Conservation (phyloP, 1,140 invertebrate species). For the Drosophila chauvacae region DNA sequence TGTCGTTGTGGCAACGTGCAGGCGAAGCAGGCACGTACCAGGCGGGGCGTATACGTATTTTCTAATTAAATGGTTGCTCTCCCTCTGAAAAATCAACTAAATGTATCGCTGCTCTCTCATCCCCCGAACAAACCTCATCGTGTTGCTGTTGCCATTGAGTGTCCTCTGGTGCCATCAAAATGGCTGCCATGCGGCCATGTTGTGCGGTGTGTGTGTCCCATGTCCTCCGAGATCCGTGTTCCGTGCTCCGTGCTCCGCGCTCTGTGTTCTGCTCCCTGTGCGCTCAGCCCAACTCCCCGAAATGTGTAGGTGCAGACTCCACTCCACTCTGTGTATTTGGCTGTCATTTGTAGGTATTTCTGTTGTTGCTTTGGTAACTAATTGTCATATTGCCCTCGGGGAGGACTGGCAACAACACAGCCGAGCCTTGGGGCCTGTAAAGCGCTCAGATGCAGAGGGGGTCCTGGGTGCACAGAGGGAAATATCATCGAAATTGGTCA, state of each 20-base stretch:
- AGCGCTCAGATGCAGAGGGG: conserved; percentile 5
- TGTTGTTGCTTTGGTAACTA: conserved; percentile 83
- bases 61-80: conserved; percentile 72
- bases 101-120: conserved; percentile 30
- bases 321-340: conserved; percentile 50
- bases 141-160: conserved; percentile 46
- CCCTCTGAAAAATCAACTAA: conserved; percentile 46
- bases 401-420: conserved; percentile 60
- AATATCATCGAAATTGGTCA: conserved; percentile 17
- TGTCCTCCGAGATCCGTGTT: conserved; percentile 14
- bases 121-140: conserved; percentile 13
- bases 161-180: conserved; percentile 72
- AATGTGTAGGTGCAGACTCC: conserved; percentile 10
- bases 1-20: conserved; percentile 37
- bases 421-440: conserved; percentile 11
- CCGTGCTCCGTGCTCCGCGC: not conserved
- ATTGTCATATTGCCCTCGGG: conserved; percentile 79
- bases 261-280: not conserved
- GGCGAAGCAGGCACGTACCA: conserved; percentile 56
- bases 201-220: conserved; percentile 60
- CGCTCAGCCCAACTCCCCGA: not conserved
- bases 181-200: conserved; percentile 79
- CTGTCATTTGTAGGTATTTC: conserved; percentile 82
- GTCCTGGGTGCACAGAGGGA: conserved; percentile 17
- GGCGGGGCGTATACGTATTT: conserved; percentile 72